Evolutionary conservation across 2,888 invertebrate species (phyloP).

Genomic region (Pachymerium ferrugineum): DNA sequence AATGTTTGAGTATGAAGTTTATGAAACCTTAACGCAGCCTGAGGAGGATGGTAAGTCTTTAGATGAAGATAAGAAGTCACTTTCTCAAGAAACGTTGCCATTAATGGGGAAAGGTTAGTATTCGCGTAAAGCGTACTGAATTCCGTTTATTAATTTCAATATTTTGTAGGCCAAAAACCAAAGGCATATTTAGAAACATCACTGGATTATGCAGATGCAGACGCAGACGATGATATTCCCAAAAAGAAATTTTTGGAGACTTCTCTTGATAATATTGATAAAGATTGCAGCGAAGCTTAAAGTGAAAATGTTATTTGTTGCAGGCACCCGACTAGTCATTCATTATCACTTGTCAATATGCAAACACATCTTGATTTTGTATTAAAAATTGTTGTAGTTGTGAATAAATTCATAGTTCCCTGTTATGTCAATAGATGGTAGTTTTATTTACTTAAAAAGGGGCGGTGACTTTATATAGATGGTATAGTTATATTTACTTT

Average conservation of each 20-base stretch:
- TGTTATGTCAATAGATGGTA: neutral
- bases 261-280: neutral
- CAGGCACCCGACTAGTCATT: neutral
- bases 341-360: constrained; percentile 15
- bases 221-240: neutral
- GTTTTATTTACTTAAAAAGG: neutral
- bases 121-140: neutral
- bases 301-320: neutral
- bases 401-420: neutral
- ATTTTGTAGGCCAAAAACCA: neutral
- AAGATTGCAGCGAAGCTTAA: neutral
- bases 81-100: constrained; percentile 25
- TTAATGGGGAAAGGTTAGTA: neutral
- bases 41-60: constrained; percentile 6
- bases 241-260: constrained; percentile 11
- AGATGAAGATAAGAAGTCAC: constrained; percentile 20
- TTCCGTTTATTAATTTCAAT: neutral
- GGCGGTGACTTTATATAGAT: too few relatives aligned
- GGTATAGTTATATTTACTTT: too few relatives aligned
- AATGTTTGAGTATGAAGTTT: neutral
- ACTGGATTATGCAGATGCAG: neutral
- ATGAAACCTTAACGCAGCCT: constrained; percentile 5
- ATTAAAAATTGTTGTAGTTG: constrained; percentile 12
- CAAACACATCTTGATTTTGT: neutral
- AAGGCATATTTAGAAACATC: constrained; percentile 3